Percentiles rank a stretch among this genome's conserved stretches.
Conservation (phyloP, 2,888 invertebrate species). For the Rhodophaea formosa region DNA sequence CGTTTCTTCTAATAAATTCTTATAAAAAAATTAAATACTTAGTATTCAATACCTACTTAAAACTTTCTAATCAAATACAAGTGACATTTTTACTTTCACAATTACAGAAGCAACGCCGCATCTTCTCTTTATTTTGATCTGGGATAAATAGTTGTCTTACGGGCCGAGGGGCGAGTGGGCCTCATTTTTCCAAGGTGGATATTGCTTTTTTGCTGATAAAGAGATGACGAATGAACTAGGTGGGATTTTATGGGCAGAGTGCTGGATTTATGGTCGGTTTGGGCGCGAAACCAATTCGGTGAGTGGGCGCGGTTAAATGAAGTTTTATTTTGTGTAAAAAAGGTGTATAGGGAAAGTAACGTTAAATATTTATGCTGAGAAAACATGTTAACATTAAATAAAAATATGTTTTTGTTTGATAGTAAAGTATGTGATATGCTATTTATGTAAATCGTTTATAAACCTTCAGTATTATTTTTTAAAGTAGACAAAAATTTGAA, state of each 20-base stretch:
- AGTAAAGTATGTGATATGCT: too few species aligned
- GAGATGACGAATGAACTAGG: constrained; percentile 56
- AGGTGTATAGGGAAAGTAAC: not conserved
- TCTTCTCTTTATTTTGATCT: constrained; percentile 24
- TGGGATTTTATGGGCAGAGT: constrained; percentile 44
- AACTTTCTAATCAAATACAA: too few species aligned
- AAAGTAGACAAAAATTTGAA: too few species aligned
- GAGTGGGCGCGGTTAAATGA: constrained; percentile 20
- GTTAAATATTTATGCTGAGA: too few species aligned
- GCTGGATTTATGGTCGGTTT: constrained; percentile 41
- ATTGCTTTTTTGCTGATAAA: constrained; percentile 74
- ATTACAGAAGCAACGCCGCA: not conserved
- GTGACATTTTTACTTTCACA: not conserved
- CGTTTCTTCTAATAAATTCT: too few species aligned
- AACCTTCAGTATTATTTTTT: too few species aligned
- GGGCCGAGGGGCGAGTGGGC: constrained; percentile 59
- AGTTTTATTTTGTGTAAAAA: constrained; percentile 2
- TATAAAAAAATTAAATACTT: too few species aligned
- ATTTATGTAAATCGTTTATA: too few species aligned
- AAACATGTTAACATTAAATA: too few species aligned
- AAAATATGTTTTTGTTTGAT: too few species aligned
- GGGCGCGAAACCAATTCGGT: constrained; percentile 27
- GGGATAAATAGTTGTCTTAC: constrained; percentile 77
- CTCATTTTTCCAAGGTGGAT: constrained; percentile 72
- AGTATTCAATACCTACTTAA: too few species aligned